Evolutionary conservation across 2,888 invertebrate species (phyloP), one percentile per base, ranked within the genome.

Genomic region (Eubasilissa splendida): DNA sequence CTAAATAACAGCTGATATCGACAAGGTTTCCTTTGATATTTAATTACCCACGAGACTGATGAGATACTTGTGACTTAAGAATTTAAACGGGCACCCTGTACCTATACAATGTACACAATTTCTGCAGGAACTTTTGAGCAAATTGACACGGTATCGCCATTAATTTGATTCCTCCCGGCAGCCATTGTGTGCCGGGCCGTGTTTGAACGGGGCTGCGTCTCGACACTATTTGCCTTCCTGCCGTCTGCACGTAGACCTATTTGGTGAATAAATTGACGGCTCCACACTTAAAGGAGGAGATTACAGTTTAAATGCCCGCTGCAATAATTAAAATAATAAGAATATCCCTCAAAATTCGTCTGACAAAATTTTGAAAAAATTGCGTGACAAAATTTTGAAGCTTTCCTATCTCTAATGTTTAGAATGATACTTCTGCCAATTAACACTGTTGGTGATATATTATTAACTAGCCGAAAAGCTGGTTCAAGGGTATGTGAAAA

Each of bases 111-210:
- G 8, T 9, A 60, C 7, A 65, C 14, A 10, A n/a, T n/a, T 7
- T 73, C 11, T 65, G 42, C 3, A 31, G 54, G 75, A 80, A 80
- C 54, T 82, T 82, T 82, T 74, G 56, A 14, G 80, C 70, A 77
- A 80, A 82, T 82, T 77, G 80, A 77, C 80, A 65, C n/a, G 76
- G 60, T 53, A 60, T 65, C 68, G 60, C 74, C 68, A 77, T 80
- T 80, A 76, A 79, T 77, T 74, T 79, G 14, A 70, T 73, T 66
- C 31, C 52, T n/a, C 1, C 3, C 31, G 50, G 12, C 42, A 14
- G 53, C 54, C 53, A 60, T 76, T 80, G 65, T 71, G 54, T 58
- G 14, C 71, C 12, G 5, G 63, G 63, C 4, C 33, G 12, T 63
- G 63, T 63, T 63, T 33, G 42, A 5, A 63, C 63, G 31, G 31